phyloP scores from a whole-genome alignment of 1,140 invertebrate genomes.

The Campodea augens region DNA sequence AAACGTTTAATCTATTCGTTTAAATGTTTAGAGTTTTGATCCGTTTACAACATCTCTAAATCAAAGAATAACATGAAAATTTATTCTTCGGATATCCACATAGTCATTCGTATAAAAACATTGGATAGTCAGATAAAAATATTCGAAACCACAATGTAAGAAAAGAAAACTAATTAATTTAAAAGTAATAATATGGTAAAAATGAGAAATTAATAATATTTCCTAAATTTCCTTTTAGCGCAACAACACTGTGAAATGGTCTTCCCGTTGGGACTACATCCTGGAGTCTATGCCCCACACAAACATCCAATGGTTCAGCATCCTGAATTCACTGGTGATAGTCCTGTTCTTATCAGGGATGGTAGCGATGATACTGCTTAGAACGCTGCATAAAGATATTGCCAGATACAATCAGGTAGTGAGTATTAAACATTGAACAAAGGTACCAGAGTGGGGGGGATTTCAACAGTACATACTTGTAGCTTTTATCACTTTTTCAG shows the following conservation, averaged over 20 bases:
- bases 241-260: slow-evolving; percentile 87
- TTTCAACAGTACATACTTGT: slow-evolving; percentile 18
- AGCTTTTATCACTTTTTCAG: neutral
- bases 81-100: no score
- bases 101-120: no score
- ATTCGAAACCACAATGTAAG: no score
- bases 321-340: slow-evolving; percentile 75
- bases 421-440: no score
- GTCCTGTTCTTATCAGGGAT: slow-evolving; percentile 85
- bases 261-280: slow-evolving; percentile 98
- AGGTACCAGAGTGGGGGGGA: no score
- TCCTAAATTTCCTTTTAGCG: slow-evolving; percentile 24
- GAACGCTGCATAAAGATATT: slow-evolving; percentile 96
- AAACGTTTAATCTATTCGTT: no score
- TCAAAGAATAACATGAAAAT: no score
- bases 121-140: no score
- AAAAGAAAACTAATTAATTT: no score
- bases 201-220: neutral
- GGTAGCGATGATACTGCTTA: slow-evolving; percentile 96
- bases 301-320: slow-evolving; percentile 98
- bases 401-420: slow-evolving; percentile 87
- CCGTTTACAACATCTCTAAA: no score
- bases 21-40: no score
- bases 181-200: no score
- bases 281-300: slow-evolving; percentile 94